Conservation (phyloP, 2,113 vertebrate genomes). For the Oryzias javanicus region DNA sequence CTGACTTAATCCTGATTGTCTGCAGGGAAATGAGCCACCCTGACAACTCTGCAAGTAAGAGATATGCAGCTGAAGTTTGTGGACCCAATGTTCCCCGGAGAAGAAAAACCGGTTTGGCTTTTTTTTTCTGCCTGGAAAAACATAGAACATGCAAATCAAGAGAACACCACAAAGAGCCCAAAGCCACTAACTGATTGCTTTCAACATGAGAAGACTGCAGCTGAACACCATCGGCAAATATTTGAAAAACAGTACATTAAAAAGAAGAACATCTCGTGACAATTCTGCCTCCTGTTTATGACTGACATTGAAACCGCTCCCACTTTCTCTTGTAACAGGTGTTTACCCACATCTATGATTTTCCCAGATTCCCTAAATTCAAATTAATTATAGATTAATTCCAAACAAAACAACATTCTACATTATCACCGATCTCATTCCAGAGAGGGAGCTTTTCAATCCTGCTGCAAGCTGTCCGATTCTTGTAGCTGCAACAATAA, state of each 20-base stretch:
- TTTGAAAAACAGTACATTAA: not conserved
- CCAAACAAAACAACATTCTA: not conserved
- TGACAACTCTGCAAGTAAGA: slow-evolving; percentile 19
- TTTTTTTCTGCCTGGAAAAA: slow-evolving; percentile 11
- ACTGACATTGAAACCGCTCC: too few species aligned
- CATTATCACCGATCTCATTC: too few species aligned
- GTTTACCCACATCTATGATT: not conserved
- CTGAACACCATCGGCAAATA: slow-evolving; percentile 6
- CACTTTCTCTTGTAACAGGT: not conserved
- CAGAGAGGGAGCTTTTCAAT: slow-evolving; percentile 2
- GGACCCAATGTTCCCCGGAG: slow-evolving; percentile 6
- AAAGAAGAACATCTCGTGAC: not conserved
- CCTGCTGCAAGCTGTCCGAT: not conserved
- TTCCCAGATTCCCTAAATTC: not conserved
- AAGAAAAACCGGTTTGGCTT: slow-evolving; percentile 11
- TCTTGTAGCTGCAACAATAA: not conserved
- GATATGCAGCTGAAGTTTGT: slow-evolving; percentile 40
- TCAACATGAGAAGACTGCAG: slow-evolving; percentile 24
- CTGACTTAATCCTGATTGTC: slow-evolving; percentile 39
- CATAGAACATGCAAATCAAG: slow-evolving; percentile 24
- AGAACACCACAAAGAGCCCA: slow-evolving; percentile 18
- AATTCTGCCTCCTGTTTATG: not conserved
- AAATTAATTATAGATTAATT: slow-evolving; percentile 3
- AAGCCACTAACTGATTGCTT: slow-evolving; percentile 19
- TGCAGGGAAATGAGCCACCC: slow-evolving; percentile 18